Conservation (phyloP, 1,140 invertebrate species). For the Plutomurus gul region DNA sequence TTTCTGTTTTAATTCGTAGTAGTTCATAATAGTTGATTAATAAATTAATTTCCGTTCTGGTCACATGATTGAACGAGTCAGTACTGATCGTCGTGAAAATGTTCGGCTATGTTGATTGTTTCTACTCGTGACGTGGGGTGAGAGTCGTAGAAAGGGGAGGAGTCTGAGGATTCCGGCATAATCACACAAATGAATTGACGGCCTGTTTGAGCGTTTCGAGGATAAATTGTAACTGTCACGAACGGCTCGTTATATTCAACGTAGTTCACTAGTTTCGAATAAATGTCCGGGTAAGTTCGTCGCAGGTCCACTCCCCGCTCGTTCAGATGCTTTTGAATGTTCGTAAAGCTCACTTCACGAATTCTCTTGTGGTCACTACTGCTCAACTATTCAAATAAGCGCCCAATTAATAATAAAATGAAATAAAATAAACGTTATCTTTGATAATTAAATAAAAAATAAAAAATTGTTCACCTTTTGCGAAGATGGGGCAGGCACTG, state of each 20-base stretch:
- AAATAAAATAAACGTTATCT: background rate
- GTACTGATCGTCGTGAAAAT: background rate
- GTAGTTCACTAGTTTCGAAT: constrained; percentile 76
- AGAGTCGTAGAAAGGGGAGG: background rate
- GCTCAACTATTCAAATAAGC: constrained; percentile 38
- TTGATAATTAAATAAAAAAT: background rate
- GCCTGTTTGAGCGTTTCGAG: constrained; percentile 75
- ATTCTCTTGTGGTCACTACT: constrained; percentile 66
- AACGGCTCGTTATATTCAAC: constrained; percentile 80
- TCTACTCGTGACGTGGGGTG: background rate
- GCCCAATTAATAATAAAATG: background rate
- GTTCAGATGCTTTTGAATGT: constrained; percentile 77
- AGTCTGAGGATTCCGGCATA: constrained; percentile 70
- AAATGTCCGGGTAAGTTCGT: constrained; percentile 72
- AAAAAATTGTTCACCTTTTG: constrained; percentile 39
- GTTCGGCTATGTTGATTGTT: background rate
- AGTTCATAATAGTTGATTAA: too few relatives aligned
- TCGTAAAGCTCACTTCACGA: constrained; percentile 76
- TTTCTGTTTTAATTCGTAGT: too few relatives aligned
- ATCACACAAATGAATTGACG: constrained; percentile 90
- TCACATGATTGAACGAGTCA: background rate
- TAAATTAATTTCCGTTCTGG: background rate
- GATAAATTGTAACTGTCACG: constrained; percentile 86
- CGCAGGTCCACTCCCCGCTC: constrained; percentile 76
- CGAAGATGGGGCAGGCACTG: constrained; percentile 50